Base-by-base conservation (phyloP, 2,113 vertebrate species). In the Oryzias celebensis region DNA sequence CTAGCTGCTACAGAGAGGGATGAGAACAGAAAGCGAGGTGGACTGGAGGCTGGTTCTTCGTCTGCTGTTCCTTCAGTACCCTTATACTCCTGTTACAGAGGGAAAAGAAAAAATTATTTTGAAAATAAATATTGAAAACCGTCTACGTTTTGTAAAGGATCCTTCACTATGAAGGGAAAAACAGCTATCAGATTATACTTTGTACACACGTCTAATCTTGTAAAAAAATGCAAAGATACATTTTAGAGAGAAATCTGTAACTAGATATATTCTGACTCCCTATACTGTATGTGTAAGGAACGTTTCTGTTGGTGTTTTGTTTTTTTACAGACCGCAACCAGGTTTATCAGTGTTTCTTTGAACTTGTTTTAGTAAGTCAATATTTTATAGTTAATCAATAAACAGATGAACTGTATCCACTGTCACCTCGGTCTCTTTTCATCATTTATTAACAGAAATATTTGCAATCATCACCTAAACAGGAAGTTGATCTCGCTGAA, bases 331-430 rank as follows among this genome's bases (percentile, higher is more conserved):
- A 89, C 77, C 52, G 78, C 82, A 88, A 88, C 85, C 78, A 88
- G 62, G 83, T 90, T 91, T 90, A 90, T 90, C 91, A 90, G 91
- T 91, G 88, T 93, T 91, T 89, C 83, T 91, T 92, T 92, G 75
- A 76, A 85, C 90, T 90, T 84, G 90, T 92, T 92, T 92, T 91
- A 93, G 91, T 89, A 92, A 89, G 81, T 89, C 82, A 78, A 85
- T 91, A 93, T 93, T 93, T 93, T 92, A 87, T 93, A 92, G 91
- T 87, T 89, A 85, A 91, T 91, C 90, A 93, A 93, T 93, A 93
- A 93, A 93, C 79, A 71, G 26, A 71, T 55, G 86, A 90, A 87
- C 85, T 88, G 77, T 85, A 86, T 43, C 13, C 7, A 3, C 5
- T 57, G 47, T 68, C 48, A 65, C 59, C 14, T 68, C 46, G 56